Evolutionary conservation across 2,797 vertebrate genomes (phyloP), one percentile per base, ranked within the genome.

Genomic region (Chaetodon trifasciatus): DNA sequence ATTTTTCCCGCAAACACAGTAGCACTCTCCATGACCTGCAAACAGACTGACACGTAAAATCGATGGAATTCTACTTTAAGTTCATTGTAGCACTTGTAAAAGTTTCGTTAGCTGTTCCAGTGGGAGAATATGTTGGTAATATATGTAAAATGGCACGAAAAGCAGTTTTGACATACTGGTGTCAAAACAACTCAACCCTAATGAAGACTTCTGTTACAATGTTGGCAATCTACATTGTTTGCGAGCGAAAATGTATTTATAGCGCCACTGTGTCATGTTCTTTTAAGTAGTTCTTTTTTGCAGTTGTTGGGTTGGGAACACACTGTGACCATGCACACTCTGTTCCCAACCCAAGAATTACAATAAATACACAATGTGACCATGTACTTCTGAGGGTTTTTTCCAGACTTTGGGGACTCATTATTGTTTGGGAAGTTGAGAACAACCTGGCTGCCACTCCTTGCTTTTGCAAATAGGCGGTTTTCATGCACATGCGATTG

Each of bases 341-440:
- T 72, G 70, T 81, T 84, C 50, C 68, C 73, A 52, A 24, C 35
- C n/a, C 3, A 12, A 62, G 12, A 72, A 23, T 40, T 47, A 40
- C 46, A 49, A 53, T 70, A 24, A 63, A 42, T 46, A 28, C 47
- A 70, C 49, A 49, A 4, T 19, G 58, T 57, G 40, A 72, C 6
- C 40, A 6, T 24, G 28, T 37, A 23, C 15, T 74, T 72, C 28
- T 21, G 9, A 37, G 17, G 17, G 2, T 23, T 40, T 46, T 60
- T 35, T 52, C 12, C 58, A 19, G 16, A 65, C 80, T 44, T 44
- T 8, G 12, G 66, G 56, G 76, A 52, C 49, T 66, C 15, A 11
- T 74, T 76, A 68, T 60, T 75, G 32, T 84, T 70, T 32, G 40
- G 52, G 42, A 76, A 78, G 74, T 70, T 62, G 40, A 73, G 60